Evolutionary conservation across 2,797 vertebrate species (phyloP), one percentile per base, ranked within the genome.

Genomic region (Melanotaenia trifasciata): DNA sequence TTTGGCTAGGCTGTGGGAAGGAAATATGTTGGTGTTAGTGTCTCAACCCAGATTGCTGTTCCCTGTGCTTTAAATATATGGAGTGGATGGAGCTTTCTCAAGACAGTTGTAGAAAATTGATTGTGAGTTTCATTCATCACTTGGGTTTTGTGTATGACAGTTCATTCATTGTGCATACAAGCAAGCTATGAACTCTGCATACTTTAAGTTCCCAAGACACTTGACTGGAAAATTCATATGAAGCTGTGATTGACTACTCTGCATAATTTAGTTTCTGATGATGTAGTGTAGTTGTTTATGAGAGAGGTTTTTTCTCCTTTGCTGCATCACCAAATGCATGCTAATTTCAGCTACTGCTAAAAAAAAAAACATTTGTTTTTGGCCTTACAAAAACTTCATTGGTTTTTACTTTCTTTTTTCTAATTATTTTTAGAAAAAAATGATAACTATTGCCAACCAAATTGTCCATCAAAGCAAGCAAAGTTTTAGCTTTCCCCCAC

Each of bases 51-150:
- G 70, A 87, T 86, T 90, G 75, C 65, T 76, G 68, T 80, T 84
- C 67, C 33, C 54, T 74, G 67, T 81, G 80, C 82, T 89, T 32
- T 58, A 45, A 59, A 66, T 72, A 78, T 79, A 71, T 78, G 79
- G 67, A 86, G 80, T 64, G 81, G 81, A 85, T 72, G 79, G 72
- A 84, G 87, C 67, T 73, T 68, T 90, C 86, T 84, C 86, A 79
- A 74, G 84, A 80, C 79, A 84, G 78, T 89, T 90, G 88, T 70
- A 59, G 81, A 79, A 89, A 92, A 90, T 81, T 89, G 87, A 91
- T 85, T 87, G 79, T 89, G 87, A 89, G 83, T 75, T 87, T 66
- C 74, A 86, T 89, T 90, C 79, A 79, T 90, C 87, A 87, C 87
- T 87, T 75, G 78, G 77, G 58, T 79, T 90, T 80, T 81, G 71